A percentile compares a stretch with the other conserved stretches of the same genome.
phyloP scores from a whole-genome alignment of 2,888 invertebrate genomes.

The Drosophila acutilabella region DNA sequence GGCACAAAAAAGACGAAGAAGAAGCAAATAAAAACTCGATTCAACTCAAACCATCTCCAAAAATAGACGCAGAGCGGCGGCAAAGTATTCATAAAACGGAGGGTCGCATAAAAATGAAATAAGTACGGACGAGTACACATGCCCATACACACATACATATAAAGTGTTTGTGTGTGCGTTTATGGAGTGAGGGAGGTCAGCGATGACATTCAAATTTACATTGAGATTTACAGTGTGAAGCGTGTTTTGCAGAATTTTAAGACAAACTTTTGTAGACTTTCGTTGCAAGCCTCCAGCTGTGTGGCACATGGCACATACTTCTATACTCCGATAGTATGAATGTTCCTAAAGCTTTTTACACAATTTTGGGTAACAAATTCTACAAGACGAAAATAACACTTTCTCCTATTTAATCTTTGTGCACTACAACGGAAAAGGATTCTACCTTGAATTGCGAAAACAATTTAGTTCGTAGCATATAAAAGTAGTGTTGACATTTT shows the following conservation, averaged over 20 bases:
- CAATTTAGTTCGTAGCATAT: no score
- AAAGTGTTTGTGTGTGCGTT: neutral
- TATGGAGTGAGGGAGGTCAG: neutral
- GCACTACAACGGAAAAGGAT: no score
- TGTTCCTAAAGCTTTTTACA: slow-evolving; percentile 37
- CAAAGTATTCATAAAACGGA: slow-evolving; percentile 55
- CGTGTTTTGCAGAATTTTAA: slow-evolving; percentile 21
- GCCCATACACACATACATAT: slow-evolving; percentile 13
- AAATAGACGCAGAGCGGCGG: slow-evolving; percentile 71
- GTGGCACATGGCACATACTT: slow-evolving; percentile 12
- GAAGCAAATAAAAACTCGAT: slow-evolving; percentile 16
- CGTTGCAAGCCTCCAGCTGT: slow-evolving; percentile 35
- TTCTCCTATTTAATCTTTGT: no score
- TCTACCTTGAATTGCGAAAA: no score
- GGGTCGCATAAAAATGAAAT: slow-evolving; percentile 54
- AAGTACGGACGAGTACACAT: slow-evolving; percentile 45
- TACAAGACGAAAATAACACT: no score
- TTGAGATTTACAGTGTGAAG: slow-evolving; percentile 43
- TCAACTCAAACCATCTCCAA: slow-evolving; percentile 63
- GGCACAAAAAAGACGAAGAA: slow-evolving; percentile 24
- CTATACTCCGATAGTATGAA: slow-evolving; percentile 1
- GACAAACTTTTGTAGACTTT: slow-evolving; percentile 26
- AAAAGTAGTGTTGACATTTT: neutral
- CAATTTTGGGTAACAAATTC: no score
- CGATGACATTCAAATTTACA: slow-evolving; percentile 19